Percentiles rank a stretch among this genome's conserved stretches.
These are phyloP conservation scores for Orchestia grillus DNA, from an alignment of 1,140 invertebrate species.

Conservation along the genomic window DNA sequence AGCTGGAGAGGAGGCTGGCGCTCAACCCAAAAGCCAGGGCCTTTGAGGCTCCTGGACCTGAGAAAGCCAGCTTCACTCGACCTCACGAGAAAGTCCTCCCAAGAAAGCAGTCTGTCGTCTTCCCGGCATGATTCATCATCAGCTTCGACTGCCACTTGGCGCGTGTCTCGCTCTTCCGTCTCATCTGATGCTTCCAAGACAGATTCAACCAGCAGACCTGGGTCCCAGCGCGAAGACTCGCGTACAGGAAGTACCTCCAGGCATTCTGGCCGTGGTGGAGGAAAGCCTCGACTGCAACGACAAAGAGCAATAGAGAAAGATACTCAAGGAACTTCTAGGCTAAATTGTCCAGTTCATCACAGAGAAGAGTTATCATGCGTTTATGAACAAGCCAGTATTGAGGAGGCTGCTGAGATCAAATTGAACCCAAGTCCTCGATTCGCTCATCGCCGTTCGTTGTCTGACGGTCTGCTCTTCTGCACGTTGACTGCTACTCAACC, in stretches of 20 bases:
- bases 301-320: constrained; percentile 63
- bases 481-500: constrained; percentile 42
- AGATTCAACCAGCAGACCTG: constrained; percentile 47
- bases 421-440: constrained; percentile 55
- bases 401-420: constrained; percentile 60
- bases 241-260: constrained; percentile 56
- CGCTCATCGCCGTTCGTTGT: constrained; percentile 12
- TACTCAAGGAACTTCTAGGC: constrained; percentile 60
- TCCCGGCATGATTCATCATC: constrained; percentile 88
- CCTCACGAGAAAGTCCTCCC: constrained; percentile 88
- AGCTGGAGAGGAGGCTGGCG: constrained; percentile 62
- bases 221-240: background rate
- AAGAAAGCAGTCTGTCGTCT: constrained; percentile 86
- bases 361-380: constrained; percentile 66
- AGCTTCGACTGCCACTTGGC: constrained; percentile 81
- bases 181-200: constrained; percentile 67
- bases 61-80: constrained; percentile 86
- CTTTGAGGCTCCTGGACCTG: constrained; percentile 75
- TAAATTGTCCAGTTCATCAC: constrained; percentile 63
- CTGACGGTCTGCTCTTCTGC: constrained; percentile 58
- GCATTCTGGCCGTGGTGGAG: constrained; percentile 32
- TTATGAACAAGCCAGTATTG: constrained; percentile 67
- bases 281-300: constrained; percentile 65
- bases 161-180: constrained; percentile 71
- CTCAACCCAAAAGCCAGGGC: constrained; percentile 67